Conservation (phyloP, 1,140 invertebrate species). For the Papilio xuthus region DNA sequence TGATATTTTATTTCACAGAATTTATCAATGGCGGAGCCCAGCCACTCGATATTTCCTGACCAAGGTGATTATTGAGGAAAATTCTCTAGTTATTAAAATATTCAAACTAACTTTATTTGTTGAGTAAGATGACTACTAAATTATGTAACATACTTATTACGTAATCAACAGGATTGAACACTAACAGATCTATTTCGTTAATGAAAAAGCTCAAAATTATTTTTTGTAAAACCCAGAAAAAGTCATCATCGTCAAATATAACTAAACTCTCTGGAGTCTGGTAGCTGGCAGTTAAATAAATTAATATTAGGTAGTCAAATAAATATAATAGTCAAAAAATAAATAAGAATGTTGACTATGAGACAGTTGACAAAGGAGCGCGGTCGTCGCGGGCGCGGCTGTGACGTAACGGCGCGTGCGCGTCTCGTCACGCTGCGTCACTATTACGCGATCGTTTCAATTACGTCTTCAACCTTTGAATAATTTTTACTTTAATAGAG, state of each 20-base stretch:
- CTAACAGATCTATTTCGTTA: no score
- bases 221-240: no score
- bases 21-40: background rate
- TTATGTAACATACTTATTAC: no score
- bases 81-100: background rate
- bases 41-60: background rate
- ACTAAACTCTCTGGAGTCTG: no score
- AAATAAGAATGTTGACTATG: no score
- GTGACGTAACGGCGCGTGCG: slow-evolving; percentile 30
- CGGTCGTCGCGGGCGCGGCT: background rate
- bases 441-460: background rate
- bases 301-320: no score
- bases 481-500: background rate
- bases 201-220: no score
- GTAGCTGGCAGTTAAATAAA: no score
- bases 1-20: slow-evolving; percentile 18
- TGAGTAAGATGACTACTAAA: no score
- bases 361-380: background rate
- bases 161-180: no score
- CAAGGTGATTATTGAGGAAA: background rate
- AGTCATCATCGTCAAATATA: no score
- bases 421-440: slow-evolving; percentile 24
- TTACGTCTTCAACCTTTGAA: background rate
- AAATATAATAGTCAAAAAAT: no score
- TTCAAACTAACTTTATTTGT: background rate